A percentile compares a stretch with the other conserved stretches of the same genome.
Conservation (phyloP, 2,797 vertebrate species). For the Trematomus bernacchii region DNA sequence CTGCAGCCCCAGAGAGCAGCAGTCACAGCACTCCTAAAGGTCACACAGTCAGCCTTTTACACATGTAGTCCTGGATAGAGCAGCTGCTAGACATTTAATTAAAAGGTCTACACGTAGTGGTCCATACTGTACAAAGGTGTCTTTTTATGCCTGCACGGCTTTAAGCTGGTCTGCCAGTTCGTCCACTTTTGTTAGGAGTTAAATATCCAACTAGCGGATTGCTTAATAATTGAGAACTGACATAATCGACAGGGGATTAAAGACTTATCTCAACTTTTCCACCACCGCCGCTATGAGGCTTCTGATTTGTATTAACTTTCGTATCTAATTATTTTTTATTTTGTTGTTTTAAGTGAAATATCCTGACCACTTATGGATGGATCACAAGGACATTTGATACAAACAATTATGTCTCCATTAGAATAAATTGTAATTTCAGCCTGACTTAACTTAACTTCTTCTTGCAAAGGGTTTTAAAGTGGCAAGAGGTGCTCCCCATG, state of each 20-base stretch:
- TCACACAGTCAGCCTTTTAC: constrained; percentile 27
- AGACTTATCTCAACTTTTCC: too few relatives aligned
- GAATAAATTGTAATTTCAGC: neutral
- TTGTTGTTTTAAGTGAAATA: constrained; percentile 3
- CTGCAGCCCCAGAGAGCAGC: constrained; percentile 91
- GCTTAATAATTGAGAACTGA: too few relatives aligned
- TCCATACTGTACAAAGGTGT: neutral
- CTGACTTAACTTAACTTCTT: neutral
- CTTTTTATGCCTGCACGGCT: neutral
- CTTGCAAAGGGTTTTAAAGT: too few relatives aligned
- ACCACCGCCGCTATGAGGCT: neutral
- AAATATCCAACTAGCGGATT: too few relatives aligned
- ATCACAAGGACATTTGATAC: neutral
- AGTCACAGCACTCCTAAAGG: constrained; percentile 93
- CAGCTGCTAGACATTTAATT: neutral
- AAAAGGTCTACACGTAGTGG: neutral
- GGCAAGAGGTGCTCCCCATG: too few relatives aligned
- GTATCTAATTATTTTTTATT: too few relatives aligned
- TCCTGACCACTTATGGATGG: neutral
- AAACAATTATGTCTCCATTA: neutral
- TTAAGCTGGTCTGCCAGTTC: too few relatives aligned
- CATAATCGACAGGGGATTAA: too few relatives aligned
- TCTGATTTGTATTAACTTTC: too few relatives aligned
- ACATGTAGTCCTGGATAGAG: constrained; percentile 5
- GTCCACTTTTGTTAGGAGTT: too few relatives aligned